Base-by-base conservation (phyloP, 2,888 invertebrate genomes). In the Cyclophora albipunctata region DNA sequence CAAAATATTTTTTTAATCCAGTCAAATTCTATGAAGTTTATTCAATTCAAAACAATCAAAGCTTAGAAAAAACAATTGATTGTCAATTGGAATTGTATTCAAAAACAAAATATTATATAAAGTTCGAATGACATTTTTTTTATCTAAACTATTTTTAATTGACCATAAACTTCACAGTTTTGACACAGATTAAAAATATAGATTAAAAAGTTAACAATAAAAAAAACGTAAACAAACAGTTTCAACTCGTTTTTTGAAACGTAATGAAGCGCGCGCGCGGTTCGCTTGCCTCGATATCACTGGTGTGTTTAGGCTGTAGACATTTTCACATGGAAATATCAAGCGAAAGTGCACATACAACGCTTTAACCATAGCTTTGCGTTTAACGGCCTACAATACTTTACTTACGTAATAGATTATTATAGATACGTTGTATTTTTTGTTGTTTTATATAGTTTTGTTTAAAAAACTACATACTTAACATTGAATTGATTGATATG, bases 321-420 rank as follows among this genome's bases (percentile, higher is more conserved):
- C 61, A 63, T 78, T 81, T 81, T 76, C 75, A 76, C 75, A 68
- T 64, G 77, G 75, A 73, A 76, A 73, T 64, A 53, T 48, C 49
- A 48, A 72, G 83, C 84, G 86, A 85, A 86, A 86, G 86, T 85
- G 69, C 54, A 62, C 59, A 5, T 4, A 5, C 37, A 20, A 5
- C 37, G 37, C 5, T 37, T 37, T 2, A 4, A 33, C 47, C 49
- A 58, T 63, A 45, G 3, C 34, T 20, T 45, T 33, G 2, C 37
- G 37, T 5, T 37, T 37, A 37, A 5, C 37, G 37, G 35, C 37
- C 20, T 45, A 35, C 7, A 35, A 37, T 37, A 2, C 2, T 37
- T 37, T 37, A 37, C 4, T 37, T 5, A 37, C 2, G 37, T 5
- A 37, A 5, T 37, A 37, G 20, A 20, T 37, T 37, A 37, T 2